Base-by-base conservation (phyloP, 92 coral and sea anemone genomes). In the Bergia sp. region DNA sequence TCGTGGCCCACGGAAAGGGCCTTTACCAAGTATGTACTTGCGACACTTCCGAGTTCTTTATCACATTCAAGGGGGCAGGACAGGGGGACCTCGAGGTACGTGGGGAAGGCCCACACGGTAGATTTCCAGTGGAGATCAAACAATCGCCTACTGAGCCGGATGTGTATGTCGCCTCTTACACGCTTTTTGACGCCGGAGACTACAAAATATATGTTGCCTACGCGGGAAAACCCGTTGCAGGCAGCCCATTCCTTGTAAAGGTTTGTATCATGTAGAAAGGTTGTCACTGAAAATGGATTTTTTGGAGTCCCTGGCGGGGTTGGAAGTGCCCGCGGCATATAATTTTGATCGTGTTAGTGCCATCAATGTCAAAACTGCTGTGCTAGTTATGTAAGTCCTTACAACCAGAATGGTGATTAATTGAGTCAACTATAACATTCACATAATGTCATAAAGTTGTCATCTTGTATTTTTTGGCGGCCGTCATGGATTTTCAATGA, bases 51-150 rank as follows among this genome's bases (percentile, higher is more conserved):
- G 97, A 97, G 90, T 97, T 97, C 90, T 89, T 89, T 73, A 92
- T 97, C 82, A 94, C 96, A 8, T 93, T 97, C 38, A 96, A 94
- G 45, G 99, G 98, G 6, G 99, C 97, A 7, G 95, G 95, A 8
- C 93, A 93, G 78, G 98, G 95, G 1, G 93, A 92, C 53, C 96
- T 97, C 36, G 96, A 95, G 47, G 96, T 97, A 57, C 92, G 88
- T 76, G 99, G 98, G 3, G 99, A 92, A 49, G 98, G 97, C 23
- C 99, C 99, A 18, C 91, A 91, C 10, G 99, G 99, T 10, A 91
- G 94, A 55, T 94, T 97, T 66, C 97, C 98, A 55, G 96, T 95
- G 47, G 93, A 91, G 66, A 82, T 95, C 36, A 90, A 92, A 77
- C 89, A 94, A 85, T 96, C 98, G 37, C 90, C 94, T 0, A 73